A percentile compares a stretch with the other conserved stretches of the same genome.
Evolutionary conservation across 2,888 invertebrate genomes (phyloP).

Genomic region (Silvanus unidentatus): DNA sequence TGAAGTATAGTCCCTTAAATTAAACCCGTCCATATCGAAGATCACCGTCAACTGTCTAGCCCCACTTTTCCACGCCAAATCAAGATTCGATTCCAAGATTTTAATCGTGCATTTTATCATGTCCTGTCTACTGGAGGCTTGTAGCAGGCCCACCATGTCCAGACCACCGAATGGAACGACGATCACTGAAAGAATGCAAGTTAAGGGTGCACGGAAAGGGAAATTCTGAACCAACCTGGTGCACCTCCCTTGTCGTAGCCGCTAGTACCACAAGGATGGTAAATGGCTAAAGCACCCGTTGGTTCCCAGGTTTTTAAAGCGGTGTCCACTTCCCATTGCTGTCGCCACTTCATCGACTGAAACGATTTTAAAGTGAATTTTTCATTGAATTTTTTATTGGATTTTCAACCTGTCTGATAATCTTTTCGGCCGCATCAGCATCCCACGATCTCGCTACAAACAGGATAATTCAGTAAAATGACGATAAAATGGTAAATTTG

Average conservation of each 20-base stretch:
- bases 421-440: conserved; percentile 80
- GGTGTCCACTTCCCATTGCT: conserved; percentile 69
- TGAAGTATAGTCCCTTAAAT: conserved; percentile 76
- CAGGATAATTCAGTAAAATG: too few species aligned
- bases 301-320: conserved; percentile 62
- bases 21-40: conserved; percentile 75
- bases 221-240: conserved; percentile 50
- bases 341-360: conserved; percentile 68
- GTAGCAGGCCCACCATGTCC: conserved; percentile 76
- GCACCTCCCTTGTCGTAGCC: conserved; percentile 82
- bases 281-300: conserved; percentile 63
- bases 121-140: conserved; percentile 65
- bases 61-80: conserved; percentile 54
- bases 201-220: not conserved
- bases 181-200: conserved; percentile 53
- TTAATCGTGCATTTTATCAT: conserved; percentile 65
- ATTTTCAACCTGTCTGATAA: conserved; percentile 69
- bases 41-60: conserved; percentile 63
- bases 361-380: conserved; percentile 21
- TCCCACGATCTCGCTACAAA: conserved; percentile 82
- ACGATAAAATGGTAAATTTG: too few species aligned
- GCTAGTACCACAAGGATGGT: conserved; percentile 71
- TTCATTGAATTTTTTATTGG: not conserved
- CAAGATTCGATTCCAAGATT: conserved; percentile 61
- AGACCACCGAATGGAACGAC: conserved; percentile 74